These are phyloP conservation scores for Manis javanica DNA, from an alignment of 2,797 vertebrate species.

Conservation along the genomic window DNA sequence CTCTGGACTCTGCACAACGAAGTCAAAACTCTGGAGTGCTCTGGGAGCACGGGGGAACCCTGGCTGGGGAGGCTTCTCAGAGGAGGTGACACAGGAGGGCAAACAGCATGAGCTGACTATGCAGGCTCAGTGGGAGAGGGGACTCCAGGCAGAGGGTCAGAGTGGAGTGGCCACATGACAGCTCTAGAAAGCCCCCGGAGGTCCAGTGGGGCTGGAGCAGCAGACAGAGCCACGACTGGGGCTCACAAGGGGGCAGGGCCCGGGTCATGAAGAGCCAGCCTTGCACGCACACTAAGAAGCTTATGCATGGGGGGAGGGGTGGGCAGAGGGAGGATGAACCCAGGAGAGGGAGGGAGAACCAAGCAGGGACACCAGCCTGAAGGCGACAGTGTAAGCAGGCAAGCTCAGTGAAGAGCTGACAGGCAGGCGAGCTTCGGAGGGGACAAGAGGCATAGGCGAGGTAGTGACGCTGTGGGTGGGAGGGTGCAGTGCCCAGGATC, in stretches of 20 bases:
- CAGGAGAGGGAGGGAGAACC: neutral
- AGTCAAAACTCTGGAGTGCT: neutral
- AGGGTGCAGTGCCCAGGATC: neutral
- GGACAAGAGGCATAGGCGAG: neutral
- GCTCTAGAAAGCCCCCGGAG: neutral
- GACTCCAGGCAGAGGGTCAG: neutral
- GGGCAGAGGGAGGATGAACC: neutral
- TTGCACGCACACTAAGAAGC: neutral
- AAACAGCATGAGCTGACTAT: neutral
- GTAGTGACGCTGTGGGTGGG: accelerated
- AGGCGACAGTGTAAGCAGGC: neutral
- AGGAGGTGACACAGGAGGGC: neutral
- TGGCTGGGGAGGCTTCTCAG: neutral
- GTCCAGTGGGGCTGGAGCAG: neutral
- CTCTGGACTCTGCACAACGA: neutral
- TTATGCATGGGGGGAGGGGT: accelerated
- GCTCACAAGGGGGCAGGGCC: neutral
- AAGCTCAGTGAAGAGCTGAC: accelerated
- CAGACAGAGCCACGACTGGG: neutral
- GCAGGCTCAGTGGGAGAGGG: neutral
- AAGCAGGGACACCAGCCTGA: neutral
- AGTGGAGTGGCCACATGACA: no score
- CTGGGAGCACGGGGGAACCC: neutral
- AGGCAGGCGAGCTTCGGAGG: accelerated
- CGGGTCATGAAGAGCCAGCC: neutral